Base-by-base conservation (phyloP, 30 jellyfish, hydroid and myxozoan genomes). In the Catostylus mosaicus region DNA sequence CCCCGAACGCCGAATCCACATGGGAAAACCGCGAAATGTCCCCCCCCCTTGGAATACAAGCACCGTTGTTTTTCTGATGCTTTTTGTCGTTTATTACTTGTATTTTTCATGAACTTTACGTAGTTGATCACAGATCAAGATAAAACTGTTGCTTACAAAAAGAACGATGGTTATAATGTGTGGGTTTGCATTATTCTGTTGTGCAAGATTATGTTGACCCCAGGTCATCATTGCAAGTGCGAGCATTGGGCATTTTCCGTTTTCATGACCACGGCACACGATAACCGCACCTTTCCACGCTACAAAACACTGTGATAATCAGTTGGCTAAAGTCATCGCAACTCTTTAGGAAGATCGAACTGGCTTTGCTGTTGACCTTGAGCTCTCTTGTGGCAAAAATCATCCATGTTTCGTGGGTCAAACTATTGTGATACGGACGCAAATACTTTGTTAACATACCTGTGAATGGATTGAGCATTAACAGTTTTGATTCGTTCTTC, bases 251-350 rank as follows among this genome's bases (percentile, higher is more conserved):
- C 26, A 14, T 50, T 76, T 62, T 36, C 77, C 76, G 77, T 38
- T 76, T 34, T 12, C 66, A 37, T 20, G 78, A 59, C 88, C 69
- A 56, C 88, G 65, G 72, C 64, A 59, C 88, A 76, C 88, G 88
- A 57, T 19, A 76, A 11, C 69, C 78, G 24, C 52, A 62, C 59
- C 23, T 48, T 16, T 48, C 20, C 63, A 9, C 63, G 63, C 63
- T 48, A 16, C 20, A 48, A 4, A 48, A 27, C 63, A 16, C 63
- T 48, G 63, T 48, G 54, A 5, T 48, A 48, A 48, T 48, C 63
- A 7, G 3, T 4, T 16, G 24, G 63, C 63, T 48, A 7, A 48
- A 16, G 14, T 7, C 20, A 48, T 48, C 63, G 23, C 63, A 48
- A 4, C 14, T 48, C 24, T 23, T 16, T 48, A 6, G 27, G 63